Conservation (phyloP, 2,888 invertebrate species). For the Apodemia hepburni region DNA sequence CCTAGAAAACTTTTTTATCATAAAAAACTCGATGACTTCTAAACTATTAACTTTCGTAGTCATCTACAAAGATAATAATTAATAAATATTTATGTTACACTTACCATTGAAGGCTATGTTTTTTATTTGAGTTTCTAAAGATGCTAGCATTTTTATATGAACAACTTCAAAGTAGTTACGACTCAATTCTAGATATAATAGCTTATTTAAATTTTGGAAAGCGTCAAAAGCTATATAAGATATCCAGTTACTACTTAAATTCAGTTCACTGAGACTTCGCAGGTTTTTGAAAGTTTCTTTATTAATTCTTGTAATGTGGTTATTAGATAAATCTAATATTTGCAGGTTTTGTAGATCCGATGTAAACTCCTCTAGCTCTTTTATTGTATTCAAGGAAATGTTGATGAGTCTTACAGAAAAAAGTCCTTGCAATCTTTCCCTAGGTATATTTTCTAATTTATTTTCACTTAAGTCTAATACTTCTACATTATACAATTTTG, state of each 20-base stretch:
- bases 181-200: slow-evolving; percentile 88
- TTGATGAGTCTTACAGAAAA: slow-evolving; percentile 87
- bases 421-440: slow-evolving; percentile 90
- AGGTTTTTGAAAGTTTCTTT: slow-evolving; percentile 89
- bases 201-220: slow-evolving; percentile 87
- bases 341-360: slow-evolving; percentile 88
- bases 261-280: slow-evolving; percentile 87
- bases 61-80: neutral
- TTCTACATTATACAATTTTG: slow-evolving; percentile 86
- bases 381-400: slow-evolving; percentile 90
- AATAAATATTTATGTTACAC: slow-evolving; percentile 34
- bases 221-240: slow-evolving; percentile 88
- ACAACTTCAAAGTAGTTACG: slow-evolving; percentile 91
- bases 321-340: slow-evolving; percentile 90
- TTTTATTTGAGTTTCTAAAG: slow-evolving; percentile 91
- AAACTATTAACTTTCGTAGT: neutral
- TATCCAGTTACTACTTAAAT: slow-evolving; percentile 91
- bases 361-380: slow-evolving; percentile 90
- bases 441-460: slow-evolving; percentile 89
- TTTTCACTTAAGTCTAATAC: slow-evolving; percentile 91
- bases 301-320: slow-evolving; percentile 88
- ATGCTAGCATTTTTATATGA: slow-evolving; percentile 87
- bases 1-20: too few relatives aligned
- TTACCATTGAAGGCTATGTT: slow-evolving; percentile 90
- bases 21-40: too few relatives aligned